These are phyloP conservation scores for Suncus etruscus DNA, from an alignment of 2,113 vertebrate species.

Conservation along the genomic window DNA sequence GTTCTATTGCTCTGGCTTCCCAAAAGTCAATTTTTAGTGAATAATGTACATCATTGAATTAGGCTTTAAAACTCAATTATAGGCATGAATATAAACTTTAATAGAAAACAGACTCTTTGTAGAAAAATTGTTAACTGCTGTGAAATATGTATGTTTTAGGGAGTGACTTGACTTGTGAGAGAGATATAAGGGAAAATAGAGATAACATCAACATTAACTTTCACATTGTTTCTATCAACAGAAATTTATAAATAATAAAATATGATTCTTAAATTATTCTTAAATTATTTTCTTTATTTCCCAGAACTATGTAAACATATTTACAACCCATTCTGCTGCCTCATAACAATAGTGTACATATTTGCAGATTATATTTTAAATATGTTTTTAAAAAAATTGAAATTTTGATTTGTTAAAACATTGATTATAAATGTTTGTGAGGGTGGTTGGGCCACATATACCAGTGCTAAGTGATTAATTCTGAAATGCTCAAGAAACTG, in stretches of 20 bases:
- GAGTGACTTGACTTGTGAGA: neutral
- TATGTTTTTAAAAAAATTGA: neutral
- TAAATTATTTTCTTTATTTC: neutral
- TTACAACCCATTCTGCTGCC: neutral
- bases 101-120: neutral
- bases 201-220: neutral
- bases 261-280: constrained; percentile 18
- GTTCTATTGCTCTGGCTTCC: too few relatives aligned
- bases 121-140: neutral
- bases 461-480: too few relatives aligned
- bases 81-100: neutral
- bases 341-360: neutral
- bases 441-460: too few relatives aligned
- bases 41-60: neutral
- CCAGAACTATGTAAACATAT: neutral
- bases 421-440: neutral
- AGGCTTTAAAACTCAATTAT: neutral
- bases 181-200: neutral
- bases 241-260: neutral
- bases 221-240: neutral
- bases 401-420: neutral
- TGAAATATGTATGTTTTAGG: neutral
- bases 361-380: neutral
- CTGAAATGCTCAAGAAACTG: too few relatives aligned
- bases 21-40: neutral